Conservation (phyloP, 2,113 vertebrate species). For the Meleagris gallopavo region DNA sequence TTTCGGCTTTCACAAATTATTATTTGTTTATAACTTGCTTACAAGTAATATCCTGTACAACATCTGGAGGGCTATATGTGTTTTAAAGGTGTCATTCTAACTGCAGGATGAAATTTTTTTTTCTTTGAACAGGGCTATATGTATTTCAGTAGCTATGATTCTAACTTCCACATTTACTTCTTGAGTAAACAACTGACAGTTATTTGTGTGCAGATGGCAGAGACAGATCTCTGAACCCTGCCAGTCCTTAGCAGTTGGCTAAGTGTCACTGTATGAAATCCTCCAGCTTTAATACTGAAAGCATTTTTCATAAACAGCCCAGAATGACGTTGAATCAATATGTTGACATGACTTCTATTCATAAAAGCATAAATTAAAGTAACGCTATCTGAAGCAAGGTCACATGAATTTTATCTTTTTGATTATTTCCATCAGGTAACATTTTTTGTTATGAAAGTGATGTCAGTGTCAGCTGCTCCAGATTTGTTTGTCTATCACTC, state of each 20-base stretch:
- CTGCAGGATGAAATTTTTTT: background rate
- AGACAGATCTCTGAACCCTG: background rate
- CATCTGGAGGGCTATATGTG: background rate
- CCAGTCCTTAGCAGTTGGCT: background rate
- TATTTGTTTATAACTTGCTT: background rate
- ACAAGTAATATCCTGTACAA: background rate
- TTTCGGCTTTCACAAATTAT: background rate
- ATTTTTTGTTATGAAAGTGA: background rate
- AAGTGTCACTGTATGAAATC: background rate
- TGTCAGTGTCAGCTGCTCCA: background rate
- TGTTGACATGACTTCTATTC: background rate
- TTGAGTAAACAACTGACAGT: background rate
- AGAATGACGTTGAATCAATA: background rate
- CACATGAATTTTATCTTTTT: background rate
- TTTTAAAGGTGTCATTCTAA: background rate
- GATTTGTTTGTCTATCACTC: background rate
- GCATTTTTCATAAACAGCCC: background rate
- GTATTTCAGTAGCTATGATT: background rate
- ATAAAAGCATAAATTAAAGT: background rate
- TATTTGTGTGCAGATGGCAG: slow-evolving; percentile 36
- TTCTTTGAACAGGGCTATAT: background rate
- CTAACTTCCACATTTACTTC: background rate
- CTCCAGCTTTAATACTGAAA: background rate
- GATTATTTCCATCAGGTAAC: background rate
- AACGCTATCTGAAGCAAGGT: background rate